These are phyloP conservation scores for Ceryle rudis DNA, from an alignment of 2,797 vertebrate genomes.

Conservation along the genomic window DNA sequence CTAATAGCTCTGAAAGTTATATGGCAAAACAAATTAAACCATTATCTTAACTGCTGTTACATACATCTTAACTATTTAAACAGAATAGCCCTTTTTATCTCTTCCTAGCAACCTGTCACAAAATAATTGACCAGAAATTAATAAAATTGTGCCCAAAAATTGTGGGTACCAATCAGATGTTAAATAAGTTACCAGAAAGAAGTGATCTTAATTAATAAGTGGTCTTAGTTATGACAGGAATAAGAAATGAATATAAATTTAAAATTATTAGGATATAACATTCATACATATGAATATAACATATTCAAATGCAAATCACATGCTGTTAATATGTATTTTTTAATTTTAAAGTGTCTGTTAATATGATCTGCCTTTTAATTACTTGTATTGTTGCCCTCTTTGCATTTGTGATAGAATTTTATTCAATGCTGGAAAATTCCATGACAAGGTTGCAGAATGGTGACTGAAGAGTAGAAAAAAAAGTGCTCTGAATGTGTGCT, in stretches of 20 bases:
- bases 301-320: neutral
- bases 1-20: neutral
- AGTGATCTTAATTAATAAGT: neutral
- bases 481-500: neutral
- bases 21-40: neutral
- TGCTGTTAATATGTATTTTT: neutral
- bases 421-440: neutral
- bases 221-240: neutral
- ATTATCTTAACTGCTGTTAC: neutral
- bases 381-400: neutral
- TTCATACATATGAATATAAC: too few species aligned
- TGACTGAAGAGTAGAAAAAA: neutral
- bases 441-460: neutral
- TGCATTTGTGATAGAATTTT: neutral
- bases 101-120: neutral
- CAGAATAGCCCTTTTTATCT: neutral
- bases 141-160: neutral
- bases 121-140: neutral
- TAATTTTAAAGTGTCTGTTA: neutral
- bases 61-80: neutral
- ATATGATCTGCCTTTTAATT: neutral
- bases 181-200: neutral
- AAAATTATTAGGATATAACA: neutral
- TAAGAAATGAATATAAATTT: neutral
- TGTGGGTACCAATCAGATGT: neutral